These are phyloP conservation scores for Mesoclemmys tuberculata DNA, from an alignment of 2,113 vertebrate species.

Conservation along the genomic window DNA sequence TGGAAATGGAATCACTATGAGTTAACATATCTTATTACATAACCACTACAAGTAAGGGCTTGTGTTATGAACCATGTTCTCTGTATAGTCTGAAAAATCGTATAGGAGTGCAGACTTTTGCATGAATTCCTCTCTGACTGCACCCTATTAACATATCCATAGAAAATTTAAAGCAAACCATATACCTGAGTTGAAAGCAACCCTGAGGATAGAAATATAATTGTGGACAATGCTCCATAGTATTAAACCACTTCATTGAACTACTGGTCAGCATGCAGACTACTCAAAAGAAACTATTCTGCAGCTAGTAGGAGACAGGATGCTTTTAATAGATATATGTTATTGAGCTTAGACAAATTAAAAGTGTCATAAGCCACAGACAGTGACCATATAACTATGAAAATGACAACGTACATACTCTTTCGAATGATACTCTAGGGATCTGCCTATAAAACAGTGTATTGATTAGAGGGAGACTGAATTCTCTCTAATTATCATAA, in stretches of 20 bases:
- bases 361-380: background rate
- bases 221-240: background rate
- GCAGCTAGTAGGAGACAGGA: background rate
- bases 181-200: background rate
- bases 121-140: background rate
- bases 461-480: background rate
- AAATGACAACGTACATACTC: constrained; percentile 9
- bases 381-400: background rate
- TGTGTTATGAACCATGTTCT: background rate
- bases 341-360: background rate
- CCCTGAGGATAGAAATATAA: background rate
- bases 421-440: background rate
- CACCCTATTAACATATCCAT: background rate
- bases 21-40: background rate
- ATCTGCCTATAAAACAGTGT: background rate
- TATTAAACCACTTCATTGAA: background rate
- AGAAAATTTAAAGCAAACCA: background rate
- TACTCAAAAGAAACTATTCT: background rate
- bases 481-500: constrained; percentile 9
- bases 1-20: background rate
- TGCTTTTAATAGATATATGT: background rate
- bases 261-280: background rate
- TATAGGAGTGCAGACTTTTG: background rate
- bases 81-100: background rate
- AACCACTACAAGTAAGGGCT: background rate